Evolutionary conservation across 1,140 invertebrate genomes (phyloP).

Genomic region (Drosophila baimaii): DNA sequence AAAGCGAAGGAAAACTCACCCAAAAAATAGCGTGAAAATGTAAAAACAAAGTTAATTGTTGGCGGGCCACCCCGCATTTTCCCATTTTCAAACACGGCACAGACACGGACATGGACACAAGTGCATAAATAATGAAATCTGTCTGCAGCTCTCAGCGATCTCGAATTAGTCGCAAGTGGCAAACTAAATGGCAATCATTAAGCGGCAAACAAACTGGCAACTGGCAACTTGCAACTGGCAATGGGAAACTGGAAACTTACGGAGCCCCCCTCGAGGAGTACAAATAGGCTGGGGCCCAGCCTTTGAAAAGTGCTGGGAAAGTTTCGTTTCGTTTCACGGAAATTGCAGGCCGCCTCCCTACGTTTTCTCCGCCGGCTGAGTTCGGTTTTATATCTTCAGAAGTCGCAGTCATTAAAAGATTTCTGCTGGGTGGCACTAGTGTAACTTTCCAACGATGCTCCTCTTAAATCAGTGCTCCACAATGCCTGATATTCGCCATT

Average conservation of each 20-base stretch:
- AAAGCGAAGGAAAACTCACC: slow-evolving; percentile 36
- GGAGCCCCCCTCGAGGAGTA: slow-evolving; percentile 1
- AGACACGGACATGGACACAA: slow-evolving; percentile 44
- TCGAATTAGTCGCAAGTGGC: slow-evolving; percentile 62
- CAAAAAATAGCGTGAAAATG: slow-evolving; percentile 78
- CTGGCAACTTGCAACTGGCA: slow-evolving; percentile 4
- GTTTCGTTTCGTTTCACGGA: slow-evolving; percentile 6
- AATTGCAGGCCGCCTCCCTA: not conserved
- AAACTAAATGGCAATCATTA: slow-evolving; percentile 60
- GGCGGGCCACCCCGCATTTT: slow-evolving; percentile 22
- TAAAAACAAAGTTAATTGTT: slow-evolving; percentile 81
- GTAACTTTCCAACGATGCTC: no score
- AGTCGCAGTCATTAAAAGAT: slow-evolving; percentile 19
- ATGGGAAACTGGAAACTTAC: not conserved
- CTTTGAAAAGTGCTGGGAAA: slow-evolving; percentile 17
- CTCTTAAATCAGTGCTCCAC: no score
- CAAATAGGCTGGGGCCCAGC: slow-evolving; percentile 10
- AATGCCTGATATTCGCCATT: no score
- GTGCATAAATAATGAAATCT: slow-evolving; percentile 75
- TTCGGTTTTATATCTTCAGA: not conserved
- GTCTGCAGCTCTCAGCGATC: slow-evolving; percentile 56
- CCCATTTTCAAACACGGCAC: not conserved
- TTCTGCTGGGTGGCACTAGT: not conserved
- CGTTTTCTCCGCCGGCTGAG: not conserved
- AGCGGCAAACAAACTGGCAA: slow-evolving; percentile 46